Evolutionary conservation across 2,113 vertebrate species (phyloP).

Genomic region (Oncorhynchus tshawytscha): DNA sequence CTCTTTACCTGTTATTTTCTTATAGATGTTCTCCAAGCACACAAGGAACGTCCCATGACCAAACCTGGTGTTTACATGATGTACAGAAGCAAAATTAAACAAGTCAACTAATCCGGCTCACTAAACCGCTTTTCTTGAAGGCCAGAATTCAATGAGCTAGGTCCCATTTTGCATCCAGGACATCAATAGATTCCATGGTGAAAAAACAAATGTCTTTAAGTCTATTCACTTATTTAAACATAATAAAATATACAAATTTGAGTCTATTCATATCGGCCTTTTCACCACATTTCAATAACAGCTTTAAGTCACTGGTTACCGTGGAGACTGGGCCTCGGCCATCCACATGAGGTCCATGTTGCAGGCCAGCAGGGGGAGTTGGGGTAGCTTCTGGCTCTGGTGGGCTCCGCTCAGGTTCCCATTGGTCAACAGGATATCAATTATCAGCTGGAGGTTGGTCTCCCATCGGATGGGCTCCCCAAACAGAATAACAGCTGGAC

Average conservation of each 20-base stretch:
- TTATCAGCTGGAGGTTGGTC: constrained; percentile 87
- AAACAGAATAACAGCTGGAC: constrained; percentile 82
- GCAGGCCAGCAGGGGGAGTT: constrained; percentile 86
- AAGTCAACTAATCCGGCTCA: too few relatives aligned
- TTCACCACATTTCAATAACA: not conserved
- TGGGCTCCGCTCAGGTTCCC: constrained; percentile 79
- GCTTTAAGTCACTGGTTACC: constrained; percentile 58
- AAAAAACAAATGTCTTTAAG: not conserved
- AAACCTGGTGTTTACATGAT: constrained; percentile 69
- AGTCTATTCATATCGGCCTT: not conserved
- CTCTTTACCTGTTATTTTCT: constrained; percentile 88
- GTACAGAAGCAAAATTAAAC: not conserved
- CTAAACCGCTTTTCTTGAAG: not conserved
- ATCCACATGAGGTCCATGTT: constrained; percentile 96
- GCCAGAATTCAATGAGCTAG: not conserved
- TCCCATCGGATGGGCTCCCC: constrained; percentile 92
- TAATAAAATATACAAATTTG: too few relatives aligned
- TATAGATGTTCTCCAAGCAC: constrained; percentile 90
- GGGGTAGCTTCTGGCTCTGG: constrained; percentile 61
- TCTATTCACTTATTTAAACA: not conserved
- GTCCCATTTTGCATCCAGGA: not conserved
- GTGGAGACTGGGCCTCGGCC: constrained; percentile 85
- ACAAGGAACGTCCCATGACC: constrained; percentile 89
- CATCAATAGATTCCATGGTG: not conserved
- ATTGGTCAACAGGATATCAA: constrained; percentile 82